These are phyloP conservation scores for Drosophila prostipennis DNA, from an alignment of 2,888 invertebrate genomes.

Conservation along the genomic window DNA sequence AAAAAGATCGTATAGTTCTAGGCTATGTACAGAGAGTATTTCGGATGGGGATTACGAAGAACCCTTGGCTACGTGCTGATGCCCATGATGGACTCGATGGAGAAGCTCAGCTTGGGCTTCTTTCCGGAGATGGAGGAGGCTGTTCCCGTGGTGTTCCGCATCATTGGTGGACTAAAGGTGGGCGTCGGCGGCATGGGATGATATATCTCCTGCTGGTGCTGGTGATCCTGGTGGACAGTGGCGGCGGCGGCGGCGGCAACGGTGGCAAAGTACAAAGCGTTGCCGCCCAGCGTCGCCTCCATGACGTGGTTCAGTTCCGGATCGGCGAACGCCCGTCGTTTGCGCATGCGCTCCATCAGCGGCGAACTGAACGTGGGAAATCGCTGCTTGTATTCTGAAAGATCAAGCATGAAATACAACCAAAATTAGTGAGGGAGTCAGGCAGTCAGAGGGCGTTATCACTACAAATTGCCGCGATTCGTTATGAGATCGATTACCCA, in stretches of 20 bases:
- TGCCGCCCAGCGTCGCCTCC: conserved; percentile 72
- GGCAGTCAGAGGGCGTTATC: conserved; percentile 47
- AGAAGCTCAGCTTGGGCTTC: conserved; percentile 83
- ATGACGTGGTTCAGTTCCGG: conserved; percentile 84
- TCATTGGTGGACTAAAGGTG: background rate
- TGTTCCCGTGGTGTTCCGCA: conserved; percentile 10
- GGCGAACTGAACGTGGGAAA: conserved; percentile 82
- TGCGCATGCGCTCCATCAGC: conserved; percentile 84
- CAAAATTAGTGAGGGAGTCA: conserved; percentile 10
- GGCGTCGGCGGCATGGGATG: too few relatives aligned
- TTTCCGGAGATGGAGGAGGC: conserved; percentile 31
- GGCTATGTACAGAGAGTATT: conserved; percentile 15
- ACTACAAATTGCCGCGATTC: conserved; percentile 61
- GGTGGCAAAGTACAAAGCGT: conserved; percentile 40
- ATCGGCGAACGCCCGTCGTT: conserved; percentile 85
- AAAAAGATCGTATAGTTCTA: conserved; percentile 18
- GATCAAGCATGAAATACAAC: background rate
- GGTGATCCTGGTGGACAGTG: conserved; percentile 28
- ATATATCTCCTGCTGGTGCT: conserved; percentile 14
- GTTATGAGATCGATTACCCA: conserved; percentile 26
- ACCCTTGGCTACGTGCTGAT: conserved; percentile 81
- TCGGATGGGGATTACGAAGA: conserved; percentile 32
- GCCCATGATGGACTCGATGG: conserved; percentile 90
- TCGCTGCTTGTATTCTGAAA: conserved; percentile 81
- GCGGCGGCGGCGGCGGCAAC: conserved; percentile 50